These are phyloP conservation scores for Ctenomys sociabilis DNA, from an alignment of 2,113 vertebrate genomes.

Conservation along the genomic window DNA sequence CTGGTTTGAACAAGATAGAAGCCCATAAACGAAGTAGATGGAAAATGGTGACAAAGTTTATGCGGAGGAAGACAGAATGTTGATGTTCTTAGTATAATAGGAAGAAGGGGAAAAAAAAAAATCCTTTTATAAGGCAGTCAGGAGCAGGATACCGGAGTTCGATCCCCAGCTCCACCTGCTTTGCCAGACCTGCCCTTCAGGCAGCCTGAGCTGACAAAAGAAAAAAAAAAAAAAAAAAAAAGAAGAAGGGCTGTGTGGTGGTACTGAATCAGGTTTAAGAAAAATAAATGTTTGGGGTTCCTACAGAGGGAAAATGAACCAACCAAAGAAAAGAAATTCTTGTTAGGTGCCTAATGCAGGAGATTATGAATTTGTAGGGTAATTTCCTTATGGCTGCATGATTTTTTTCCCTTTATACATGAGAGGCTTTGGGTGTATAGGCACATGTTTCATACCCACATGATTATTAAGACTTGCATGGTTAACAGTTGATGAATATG, in stretches of 20 bases:
- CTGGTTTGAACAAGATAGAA: constrained; percentile 25
- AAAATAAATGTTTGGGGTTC: not conserved
- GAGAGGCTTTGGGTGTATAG: not conserved
- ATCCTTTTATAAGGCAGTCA: too few relatives aligned
- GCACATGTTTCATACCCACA: not conserved
- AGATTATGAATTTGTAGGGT: not conserved
- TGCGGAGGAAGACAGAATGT: not conserved
- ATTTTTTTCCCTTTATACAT: not conserved
- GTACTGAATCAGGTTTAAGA: not conserved
- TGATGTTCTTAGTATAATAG: constrained; percentile 4
- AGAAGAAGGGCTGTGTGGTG: not conserved
- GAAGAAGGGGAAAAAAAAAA: not conserved
- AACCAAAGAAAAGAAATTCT: not conserved
- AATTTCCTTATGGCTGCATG: not conserved
- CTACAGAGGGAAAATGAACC: not conserved
- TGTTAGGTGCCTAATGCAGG: not conserved
- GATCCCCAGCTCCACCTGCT: too few relatives aligned
- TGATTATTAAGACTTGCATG: not conserved
- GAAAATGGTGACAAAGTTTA: constrained; percentile 40
- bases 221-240: too few relatives aligned
- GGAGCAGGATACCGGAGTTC: too few relatives aligned
- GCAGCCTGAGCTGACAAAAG: too few relatives aligned
- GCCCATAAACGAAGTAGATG: not conserved
- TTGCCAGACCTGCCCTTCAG: too few relatives aligned
- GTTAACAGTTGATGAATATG: not conserved